Conservation (phyloP, 1,140 invertebrate genomes). For the Polyergus mexicanus region DNA sequence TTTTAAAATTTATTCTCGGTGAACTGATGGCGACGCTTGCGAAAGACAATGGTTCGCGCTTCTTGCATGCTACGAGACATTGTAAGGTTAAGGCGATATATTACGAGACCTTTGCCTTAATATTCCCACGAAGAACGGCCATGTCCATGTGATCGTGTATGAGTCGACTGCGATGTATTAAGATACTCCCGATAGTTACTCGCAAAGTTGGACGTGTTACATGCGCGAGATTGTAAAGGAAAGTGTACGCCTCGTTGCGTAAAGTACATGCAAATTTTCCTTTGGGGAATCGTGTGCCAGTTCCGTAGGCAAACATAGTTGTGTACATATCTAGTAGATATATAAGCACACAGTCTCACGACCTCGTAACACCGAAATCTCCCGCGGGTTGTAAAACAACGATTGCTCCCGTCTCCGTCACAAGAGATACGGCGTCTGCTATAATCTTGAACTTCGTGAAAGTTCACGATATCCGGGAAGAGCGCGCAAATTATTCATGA, state of each 20-base stretch:
- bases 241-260: constrained; percentile 59
- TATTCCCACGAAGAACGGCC: constrained; percentile 43
- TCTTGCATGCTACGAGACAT: constrained; percentile 9
- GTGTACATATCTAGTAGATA: not conserved
- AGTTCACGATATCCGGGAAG: constrained; percentile 43
- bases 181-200: constrained; percentile 58
- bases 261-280: constrained; percentile 63
- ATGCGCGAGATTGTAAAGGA: constrained; percentile 59
- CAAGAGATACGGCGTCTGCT: constrained; percentile 43
- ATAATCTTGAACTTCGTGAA: constrained; percentile 60
- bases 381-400: constrained; percentile 59
- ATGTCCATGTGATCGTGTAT: constrained; percentile 47
- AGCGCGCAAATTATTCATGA: constrained; percentile 47
- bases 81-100: constrained; percentile 50
- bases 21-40: constrained; percentile 16
- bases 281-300: constrained; percentile 54
- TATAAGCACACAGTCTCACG: not conserved
- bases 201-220: constrained; percentile 56
- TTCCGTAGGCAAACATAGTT: constrained; percentile 57
- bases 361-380: constrained; percentile 44
- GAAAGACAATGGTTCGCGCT: constrained; percentile 19
- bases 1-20: not conserved
- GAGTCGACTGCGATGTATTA: constrained; percentile 48
- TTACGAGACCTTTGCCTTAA: constrained; percentile 51
- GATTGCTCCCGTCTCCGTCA: constrained; percentile 44